phyloP scores from a whole-genome alignment of 1,140 invertebrate species.

The Anthonomus grandis region DNA sequence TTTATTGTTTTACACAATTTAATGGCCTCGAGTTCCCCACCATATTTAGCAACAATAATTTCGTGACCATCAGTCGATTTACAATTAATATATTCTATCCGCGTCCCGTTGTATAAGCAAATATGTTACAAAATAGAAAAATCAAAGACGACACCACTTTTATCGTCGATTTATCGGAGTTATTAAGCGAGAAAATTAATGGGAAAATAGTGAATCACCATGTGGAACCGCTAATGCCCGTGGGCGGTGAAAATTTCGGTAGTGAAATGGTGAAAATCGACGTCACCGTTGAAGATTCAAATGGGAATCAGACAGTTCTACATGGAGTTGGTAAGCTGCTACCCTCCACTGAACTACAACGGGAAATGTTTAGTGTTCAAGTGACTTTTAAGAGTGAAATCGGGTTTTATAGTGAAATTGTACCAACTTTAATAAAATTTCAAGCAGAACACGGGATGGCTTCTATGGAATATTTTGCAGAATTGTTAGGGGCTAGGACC shows the following conservation, averaged over 20 bases:
- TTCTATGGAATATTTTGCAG: slow-evolving; percentile 29
- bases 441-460: slow-evolving; percentile 28
- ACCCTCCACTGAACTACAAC: slow-evolving; percentile 45
- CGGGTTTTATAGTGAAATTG: slow-evolving; percentile 32
- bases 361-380: slow-evolving; percentile 44
- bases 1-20: too few species aligned
- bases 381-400: slow-evolving; percentile 50
- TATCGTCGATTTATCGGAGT: slow-evolving; percentile 2
- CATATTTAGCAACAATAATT: too few species aligned
- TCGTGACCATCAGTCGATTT: too few species aligned
- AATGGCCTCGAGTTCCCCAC: too few species aligned
- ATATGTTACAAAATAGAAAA: too few species aligned
- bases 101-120: too few species aligned
- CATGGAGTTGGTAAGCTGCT: slow-evolving; percentile 50
- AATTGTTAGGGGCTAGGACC: slow-evolving; percentile 36
- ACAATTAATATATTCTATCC: too few species aligned
- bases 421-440: slow-evolving; percentile 36
- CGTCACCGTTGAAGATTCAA: slow-evolving; percentile 29
- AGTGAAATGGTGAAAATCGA: slow-evolving; percentile 54
- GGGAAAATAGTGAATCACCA: slow-evolving; percentile 9
- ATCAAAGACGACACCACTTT: slow-evolving; percentile 1
- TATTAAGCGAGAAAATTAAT: not conserved
- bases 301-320: slow-evolving; percentile 33
- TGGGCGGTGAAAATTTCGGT: slow-evolving; percentile 61
- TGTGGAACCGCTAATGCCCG: slow-evolving; percentile 49